A percentile compares a stretch with the other conserved stretches of the same genome.
Conservation (phyloP, 1,140 invertebrate genomes). For the Grapholita molesta region DNA sequence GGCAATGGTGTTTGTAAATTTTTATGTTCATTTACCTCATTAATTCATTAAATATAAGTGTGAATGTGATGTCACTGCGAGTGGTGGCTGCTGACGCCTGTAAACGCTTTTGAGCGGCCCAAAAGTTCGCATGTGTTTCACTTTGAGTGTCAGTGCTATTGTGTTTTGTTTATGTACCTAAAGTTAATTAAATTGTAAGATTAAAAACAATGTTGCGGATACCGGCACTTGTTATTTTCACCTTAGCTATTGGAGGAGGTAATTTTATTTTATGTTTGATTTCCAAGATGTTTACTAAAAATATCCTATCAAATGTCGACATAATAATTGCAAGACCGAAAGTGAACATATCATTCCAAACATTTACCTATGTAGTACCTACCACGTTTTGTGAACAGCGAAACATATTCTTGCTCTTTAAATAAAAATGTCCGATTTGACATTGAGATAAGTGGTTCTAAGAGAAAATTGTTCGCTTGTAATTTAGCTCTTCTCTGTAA, state of each 20-base stretch:
- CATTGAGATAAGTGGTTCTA: no score
- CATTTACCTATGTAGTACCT: no score
- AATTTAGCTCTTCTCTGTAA: no score
- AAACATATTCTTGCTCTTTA: background rate
- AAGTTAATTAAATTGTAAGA: background rate
- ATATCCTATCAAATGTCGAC: background rate
- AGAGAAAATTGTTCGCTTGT: no score
- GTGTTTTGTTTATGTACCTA: constrained; percentile 2
- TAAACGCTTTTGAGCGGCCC: constrained; percentile 42
- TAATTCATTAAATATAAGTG: constrained; percentile 44
- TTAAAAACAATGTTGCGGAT: constrained; percentile 3
- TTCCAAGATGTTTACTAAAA: background rate
- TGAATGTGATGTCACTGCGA: constrained; percentile 54
- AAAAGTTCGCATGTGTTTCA: constrained; percentile 42
- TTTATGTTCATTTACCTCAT: constrained; percentile 46
- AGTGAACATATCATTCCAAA: no score
- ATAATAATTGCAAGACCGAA: no score
- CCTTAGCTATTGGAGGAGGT: background rate
- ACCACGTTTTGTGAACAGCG: no score
- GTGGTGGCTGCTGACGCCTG: constrained; percentile 31
- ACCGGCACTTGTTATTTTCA: background rate
- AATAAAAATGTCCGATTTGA: background rate
- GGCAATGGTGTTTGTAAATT: constrained; percentile 40
- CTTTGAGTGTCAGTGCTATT: constrained; percentile 17
- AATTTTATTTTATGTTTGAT: background rate